A percentile compares a stretch with the other conserved stretches of the same genome.
These are phyloP conservation scores for Nannoperca obscura DNA, from an alignment of 2,797 vertebrate genomes.

Conservation along the genomic window DNA sequence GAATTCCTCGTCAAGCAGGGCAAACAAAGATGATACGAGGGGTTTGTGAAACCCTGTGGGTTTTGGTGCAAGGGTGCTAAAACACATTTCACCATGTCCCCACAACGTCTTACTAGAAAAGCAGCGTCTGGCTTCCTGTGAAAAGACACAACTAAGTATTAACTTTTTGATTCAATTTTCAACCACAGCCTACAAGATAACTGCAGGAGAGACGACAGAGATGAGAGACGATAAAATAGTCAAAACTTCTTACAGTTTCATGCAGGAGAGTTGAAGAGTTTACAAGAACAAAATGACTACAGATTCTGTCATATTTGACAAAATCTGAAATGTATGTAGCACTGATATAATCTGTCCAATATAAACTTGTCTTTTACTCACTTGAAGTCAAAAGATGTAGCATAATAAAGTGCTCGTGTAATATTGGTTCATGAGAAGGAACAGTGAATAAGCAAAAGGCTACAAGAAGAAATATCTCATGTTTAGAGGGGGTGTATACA, in stretches of 20 bases:
- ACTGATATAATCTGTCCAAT: neutral
- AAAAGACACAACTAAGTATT: conserved; percentile 52
- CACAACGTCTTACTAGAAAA: conserved; percentile 13
- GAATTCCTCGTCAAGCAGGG: neutral
- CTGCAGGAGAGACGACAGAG: accelerated
- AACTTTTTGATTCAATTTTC: conserved; percentile 4
- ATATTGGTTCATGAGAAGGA: conserved; percentile 5
- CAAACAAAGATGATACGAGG: accelerated
- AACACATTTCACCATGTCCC: conserved; percentile 34
- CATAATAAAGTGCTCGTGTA: neutral
- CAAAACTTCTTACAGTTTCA: accelerated
- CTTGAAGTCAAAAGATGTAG: neutral
- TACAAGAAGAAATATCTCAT: conserved; percentile 15
- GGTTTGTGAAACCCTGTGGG: conserved; percentile 60
- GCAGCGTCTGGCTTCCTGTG: conserved; percentile 62
- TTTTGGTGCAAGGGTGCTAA: conserved; percentile 74
- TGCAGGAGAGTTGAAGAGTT: neutral
- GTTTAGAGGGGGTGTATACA: neutral
- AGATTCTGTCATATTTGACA: neutral
- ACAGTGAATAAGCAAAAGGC: neutral
- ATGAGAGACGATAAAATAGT: neutral
- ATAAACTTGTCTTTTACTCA: neutral
- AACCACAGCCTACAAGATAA: neutral
- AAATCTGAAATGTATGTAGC: neutral
- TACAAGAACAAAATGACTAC: neutral